phyloP scores from a whole-genome alignment of 2,888 invertebrate species.

The Schizaphis graminum region DNA sequence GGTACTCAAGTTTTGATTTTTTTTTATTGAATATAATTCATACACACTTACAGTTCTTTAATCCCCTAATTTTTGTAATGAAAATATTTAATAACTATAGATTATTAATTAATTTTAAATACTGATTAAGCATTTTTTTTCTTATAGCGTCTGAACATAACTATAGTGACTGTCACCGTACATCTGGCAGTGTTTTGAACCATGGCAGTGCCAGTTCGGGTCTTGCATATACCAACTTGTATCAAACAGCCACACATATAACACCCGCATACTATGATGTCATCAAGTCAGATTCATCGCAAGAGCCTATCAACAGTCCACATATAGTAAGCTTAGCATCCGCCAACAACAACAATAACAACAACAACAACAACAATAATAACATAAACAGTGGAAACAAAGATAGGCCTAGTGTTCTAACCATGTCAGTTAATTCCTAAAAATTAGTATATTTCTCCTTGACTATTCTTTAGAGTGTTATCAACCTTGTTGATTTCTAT shows the following conservation, averaged over 20 bases:
- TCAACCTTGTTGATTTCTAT: slow-evolving; percentile 51
- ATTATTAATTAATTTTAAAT: neutral
- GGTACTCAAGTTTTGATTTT: neutral
- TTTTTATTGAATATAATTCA: neutral
- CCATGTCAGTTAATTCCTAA: slow-evolving; percentile 63
- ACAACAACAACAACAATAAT: slow-evolving; percentile 61
- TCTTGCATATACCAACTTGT: slow-evolving; percentile 67
- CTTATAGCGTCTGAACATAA: slow-evolving; percentile 62
- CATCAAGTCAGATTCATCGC: slow-evolving; percentile 47
- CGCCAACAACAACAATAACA: slow-evolving; percentile 59
- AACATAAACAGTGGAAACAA: slow-evolving; percentile 54
- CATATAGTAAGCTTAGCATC: slow-evolving; percentile 61
- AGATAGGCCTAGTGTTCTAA: slow-evolving; percentile 55
- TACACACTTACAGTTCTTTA: neutral
- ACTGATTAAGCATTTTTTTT: neutral
- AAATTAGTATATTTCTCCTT: slow-evolving; percentile 48
- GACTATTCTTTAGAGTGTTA: slow-evolving; percentile 62
- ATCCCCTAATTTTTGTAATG: neutral
- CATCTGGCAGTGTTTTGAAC: slow-evolving; percentile 66
- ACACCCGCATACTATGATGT: slow-evolving; percentile 66
- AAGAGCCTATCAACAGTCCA: slow-evolving; percentile 56
- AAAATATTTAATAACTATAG: neutral
- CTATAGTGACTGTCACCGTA: slow-evolving; percentile 66
- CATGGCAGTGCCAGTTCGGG: slow-evolving; percentile 64
- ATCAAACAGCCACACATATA: slow-evolving; percentile 66